These are phyloP conservation scores for Cerceris rybyensis DNA, from an alignment of 2,888 invertebrate species.

Conservation along the genomic window DNA sequence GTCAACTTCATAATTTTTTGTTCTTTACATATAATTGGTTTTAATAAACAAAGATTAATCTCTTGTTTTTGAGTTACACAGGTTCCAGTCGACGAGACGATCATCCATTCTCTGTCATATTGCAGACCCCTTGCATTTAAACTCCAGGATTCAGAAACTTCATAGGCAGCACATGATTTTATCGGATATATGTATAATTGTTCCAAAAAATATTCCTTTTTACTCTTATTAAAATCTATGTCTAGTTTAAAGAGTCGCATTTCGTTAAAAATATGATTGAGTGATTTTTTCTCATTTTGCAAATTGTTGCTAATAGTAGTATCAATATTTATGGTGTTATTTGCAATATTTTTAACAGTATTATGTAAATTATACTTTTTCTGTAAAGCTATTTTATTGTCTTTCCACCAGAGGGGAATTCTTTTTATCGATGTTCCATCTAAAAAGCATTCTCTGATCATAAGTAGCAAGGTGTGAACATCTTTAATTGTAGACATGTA, in stretches of 20 bases:
- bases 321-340: constrained; percentile 1
- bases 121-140: constrained; percentile 90
- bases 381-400: constrained; percentile 37
- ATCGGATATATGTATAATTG: constrained; percentile 91
- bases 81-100: constrained; percentile 90
- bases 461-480: constrained; percentile 87
- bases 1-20: constrained; percentile 83
- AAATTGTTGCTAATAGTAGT: constrained; percentile 20
- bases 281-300: constrained; percentile 20
- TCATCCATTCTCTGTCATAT: constrained; percentile 97
- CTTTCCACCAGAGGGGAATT: constrained; percentile 75
- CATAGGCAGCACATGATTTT: constrained; percentile 94
- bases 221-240: not conserved
- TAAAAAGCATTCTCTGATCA: constrained; percentile 91
- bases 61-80: constrained; percentile 95
- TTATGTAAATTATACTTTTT: constrained; percentile 38
- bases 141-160: constrained; percentile 87
- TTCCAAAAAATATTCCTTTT: constrained; percentile 70
- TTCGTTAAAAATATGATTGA: constrained; percentile 17
- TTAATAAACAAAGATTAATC: constrained; percentile 89
- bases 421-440: constrained; percentile 81
- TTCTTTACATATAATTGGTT: constrained; percentile 87
- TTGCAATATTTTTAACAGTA: constrained; percentile 7
- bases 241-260: constrained; percentile 13
- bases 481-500: constrained; percentile 91